phyloP scores from a whole-genome alignment of 2,797 vertebrate species.

The Macrochelys suwanniensis region DNA sequence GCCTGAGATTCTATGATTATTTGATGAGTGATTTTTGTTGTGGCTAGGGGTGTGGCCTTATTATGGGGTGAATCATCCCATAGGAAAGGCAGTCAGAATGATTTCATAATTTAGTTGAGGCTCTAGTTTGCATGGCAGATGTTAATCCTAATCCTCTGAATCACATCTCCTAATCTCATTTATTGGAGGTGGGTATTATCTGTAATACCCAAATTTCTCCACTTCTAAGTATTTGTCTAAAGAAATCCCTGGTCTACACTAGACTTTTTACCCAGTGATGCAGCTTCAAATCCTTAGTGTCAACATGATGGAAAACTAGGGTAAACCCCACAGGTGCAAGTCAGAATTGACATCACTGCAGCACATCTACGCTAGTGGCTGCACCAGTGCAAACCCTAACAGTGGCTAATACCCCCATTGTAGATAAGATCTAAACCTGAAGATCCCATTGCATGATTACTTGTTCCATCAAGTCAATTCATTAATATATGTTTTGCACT shows the following conservation, averaged over 20 bases:
- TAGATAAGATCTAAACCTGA: neutral
- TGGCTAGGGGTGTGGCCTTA: neutral
- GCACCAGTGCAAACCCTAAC: neutral
- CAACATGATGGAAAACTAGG: neutral
- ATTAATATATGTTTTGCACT: neutral
- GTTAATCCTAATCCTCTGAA: neutral
- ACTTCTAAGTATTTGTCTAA: neutral
- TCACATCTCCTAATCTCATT: neutral
- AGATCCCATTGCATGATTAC: accelerated
- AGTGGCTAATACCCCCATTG: neutral
- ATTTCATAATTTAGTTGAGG: neutral
- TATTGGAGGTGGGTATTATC: neutral
- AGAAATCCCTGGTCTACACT: neutral
- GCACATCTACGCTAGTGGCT: neutral
- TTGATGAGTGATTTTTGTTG: neutral
- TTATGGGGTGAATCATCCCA: neutral
- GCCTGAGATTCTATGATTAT: too few species aligned
- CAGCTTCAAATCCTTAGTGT: neutral
- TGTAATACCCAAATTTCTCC: neutral
- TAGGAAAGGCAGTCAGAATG: neutral
- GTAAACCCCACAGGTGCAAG: neutral
- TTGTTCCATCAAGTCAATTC: neutral
- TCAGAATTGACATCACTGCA: neutral
- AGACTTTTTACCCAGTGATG: neutral
- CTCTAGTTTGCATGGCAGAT: neutral